Percentiles rank a stretch among this genome's conserved stretches.
phyloP scores from a whole-genome alignment of 1,140 invertebrate genomes.

The Hestina assimilis region DNA sequence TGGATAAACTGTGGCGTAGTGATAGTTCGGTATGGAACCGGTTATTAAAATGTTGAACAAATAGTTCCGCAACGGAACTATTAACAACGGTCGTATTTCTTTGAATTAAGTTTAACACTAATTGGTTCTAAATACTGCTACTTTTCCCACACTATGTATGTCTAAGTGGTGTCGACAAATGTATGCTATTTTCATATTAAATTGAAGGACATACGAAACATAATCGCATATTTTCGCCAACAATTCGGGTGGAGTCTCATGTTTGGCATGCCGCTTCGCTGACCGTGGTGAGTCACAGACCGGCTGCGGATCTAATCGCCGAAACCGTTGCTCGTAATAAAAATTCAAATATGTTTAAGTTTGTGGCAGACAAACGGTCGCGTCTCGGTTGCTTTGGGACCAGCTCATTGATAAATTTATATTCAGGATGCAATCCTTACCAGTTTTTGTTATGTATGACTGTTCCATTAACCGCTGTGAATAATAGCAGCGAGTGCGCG shows the following conservation, averaged over 20 bases:
- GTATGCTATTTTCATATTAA: conserved; percentile 8
- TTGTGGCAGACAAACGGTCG: conserved; percentile 41
- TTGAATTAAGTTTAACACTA: conserved; percentile 10
- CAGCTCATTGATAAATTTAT: conserved; percentile 43
- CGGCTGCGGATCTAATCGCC: conserved; percentile 43
- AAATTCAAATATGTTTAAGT: conserved; percentile 45
- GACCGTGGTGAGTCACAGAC: conserved; percentile 53
- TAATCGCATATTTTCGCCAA: conserved; percentile 10
- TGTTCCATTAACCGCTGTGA: neutral
- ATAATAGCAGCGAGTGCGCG: neutral
- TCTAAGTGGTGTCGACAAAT: neutral
- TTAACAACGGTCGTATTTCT: conserved; percentile 17
- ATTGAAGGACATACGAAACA: conserved; percentile 7
- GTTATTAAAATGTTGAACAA: conserved; percentile 9
- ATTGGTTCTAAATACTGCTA: neutral
- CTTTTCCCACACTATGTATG: conserved; percentile 3
- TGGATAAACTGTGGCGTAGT: neutral
- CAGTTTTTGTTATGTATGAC: conserved; percentile 5
- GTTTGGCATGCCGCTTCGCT: conserved; percentile 13
- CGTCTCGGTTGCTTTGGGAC: conserved; percentile 27
- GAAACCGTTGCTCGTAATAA: conserved; percentile 58
- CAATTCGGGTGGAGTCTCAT: conserved; percentile 21
- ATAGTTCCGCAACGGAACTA: conserved; percentile 1
- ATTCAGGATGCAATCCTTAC: conserved; percentile 28
- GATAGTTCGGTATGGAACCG: conserved; percentile 2